Percentiles rank a stretch among this genome's conserved stretches.
These are phyloP conservation scores for Pachliopta kotzebuea DNA, from an alignment of 2,888 invertebrate species.

Conservation along the genomic window DNA sequence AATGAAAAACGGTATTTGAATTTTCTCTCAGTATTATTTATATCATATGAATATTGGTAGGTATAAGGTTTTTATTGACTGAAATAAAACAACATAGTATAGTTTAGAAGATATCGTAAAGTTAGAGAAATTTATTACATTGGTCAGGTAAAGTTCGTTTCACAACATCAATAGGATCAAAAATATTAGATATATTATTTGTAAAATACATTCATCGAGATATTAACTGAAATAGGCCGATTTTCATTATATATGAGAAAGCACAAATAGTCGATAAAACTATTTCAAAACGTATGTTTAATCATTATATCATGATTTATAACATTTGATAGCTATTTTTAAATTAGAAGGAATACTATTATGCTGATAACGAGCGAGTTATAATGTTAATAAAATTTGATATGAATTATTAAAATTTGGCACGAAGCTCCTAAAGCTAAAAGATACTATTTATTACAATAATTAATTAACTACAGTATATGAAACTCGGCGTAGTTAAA, in stretches of 20 bases:
- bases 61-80: too few relatives aligned
- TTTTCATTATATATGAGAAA: background rate
- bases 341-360: background rate
- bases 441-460: background rate
- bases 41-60: too few relatives aligned
- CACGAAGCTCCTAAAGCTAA: slow-evolving; percentile 9
- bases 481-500: slow-evolving; percentile 13
- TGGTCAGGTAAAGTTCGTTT: slow-evolving; percentile 27
- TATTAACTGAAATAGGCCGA: slow-evolving; percentile 21
- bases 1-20: too few relatives aligned
- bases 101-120: slow-evolving; percentile 3
- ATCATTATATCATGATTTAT: background rate
- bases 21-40: too few relatives aligned
- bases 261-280: background rate
- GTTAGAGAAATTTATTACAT: slow-evolving; percentile 12
- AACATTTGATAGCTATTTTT: background rate
- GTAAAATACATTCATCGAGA: slow-evolving; percentile 19
- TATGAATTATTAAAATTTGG: slow-evolving; percentile 22
- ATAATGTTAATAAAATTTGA: slow-evolving; percentile 17
- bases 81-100: slow-evolving; percentile 18
- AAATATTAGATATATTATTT: slow-evolving; percentile 19
- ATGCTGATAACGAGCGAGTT: slow-evolving; percentile 12
- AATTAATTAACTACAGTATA: slow-evolving; percentile 6
- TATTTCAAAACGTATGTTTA: background rate
- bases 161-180: slow-evolving; percentile 26